Evolutionary conservation across 2,888 invertebrate species (phyloP).

Genomic region (Allophyes oxyacanthae): DNA sequence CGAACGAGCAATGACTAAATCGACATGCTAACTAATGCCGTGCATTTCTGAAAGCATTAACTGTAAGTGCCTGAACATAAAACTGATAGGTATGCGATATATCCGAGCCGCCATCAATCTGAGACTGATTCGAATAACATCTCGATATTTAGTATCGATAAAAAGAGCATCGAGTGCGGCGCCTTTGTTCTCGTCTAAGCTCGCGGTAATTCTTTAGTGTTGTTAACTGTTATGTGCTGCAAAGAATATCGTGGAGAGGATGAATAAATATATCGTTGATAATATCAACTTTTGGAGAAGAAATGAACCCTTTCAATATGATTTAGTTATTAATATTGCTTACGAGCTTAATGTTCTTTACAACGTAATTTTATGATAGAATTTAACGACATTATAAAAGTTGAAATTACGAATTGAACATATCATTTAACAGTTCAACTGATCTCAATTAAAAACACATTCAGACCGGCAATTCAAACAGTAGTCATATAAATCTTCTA

Average conservation of each 20-base stretch:
- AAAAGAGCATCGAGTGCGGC: slow-evolving; percentile 58
- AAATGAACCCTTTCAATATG: too few species aligned
- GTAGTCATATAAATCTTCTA: slow-evolving; percentile 47
- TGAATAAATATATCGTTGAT: not conserved
- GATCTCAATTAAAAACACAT: slow-evolving; percentile 30
- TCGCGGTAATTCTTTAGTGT: slow-evolving; percentile 45
- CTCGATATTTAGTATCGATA: slow-evolving; percentile 68
- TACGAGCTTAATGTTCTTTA: too few species aligned
- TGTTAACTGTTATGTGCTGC: slow-evolving; percentile 8
- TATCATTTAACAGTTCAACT: slow-evolving; percentile 21
- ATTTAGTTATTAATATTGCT: too few species aligned
- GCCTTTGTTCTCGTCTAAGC: slow-evolving; percentile 60
- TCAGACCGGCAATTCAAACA: slow-evolving; percentile 28
- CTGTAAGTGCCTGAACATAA: slow-evolving; percentile 84
- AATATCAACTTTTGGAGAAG: too few species aligned
- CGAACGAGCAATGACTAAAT: slow-evolving; percentile 66
- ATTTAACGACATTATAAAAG: not conserved
- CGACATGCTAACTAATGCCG: slow-evolving; percentile 76
- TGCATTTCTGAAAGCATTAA: slow-evolving; percentile 84
- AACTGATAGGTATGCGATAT: slow-evolving; percentile 87
- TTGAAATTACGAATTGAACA: slow-evolving; percentile 21
- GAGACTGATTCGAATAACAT: slow-evolving; percentile 64
- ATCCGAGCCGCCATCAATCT: slow-evolving; percentile 78
- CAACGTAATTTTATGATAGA: too few species aligned
- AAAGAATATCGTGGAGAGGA: slow-evolving; percentile 7